phyloP scores from a whole-genome alignment of 2,888 invertebrate genomes.

The Cantharis rufa region DNA sequence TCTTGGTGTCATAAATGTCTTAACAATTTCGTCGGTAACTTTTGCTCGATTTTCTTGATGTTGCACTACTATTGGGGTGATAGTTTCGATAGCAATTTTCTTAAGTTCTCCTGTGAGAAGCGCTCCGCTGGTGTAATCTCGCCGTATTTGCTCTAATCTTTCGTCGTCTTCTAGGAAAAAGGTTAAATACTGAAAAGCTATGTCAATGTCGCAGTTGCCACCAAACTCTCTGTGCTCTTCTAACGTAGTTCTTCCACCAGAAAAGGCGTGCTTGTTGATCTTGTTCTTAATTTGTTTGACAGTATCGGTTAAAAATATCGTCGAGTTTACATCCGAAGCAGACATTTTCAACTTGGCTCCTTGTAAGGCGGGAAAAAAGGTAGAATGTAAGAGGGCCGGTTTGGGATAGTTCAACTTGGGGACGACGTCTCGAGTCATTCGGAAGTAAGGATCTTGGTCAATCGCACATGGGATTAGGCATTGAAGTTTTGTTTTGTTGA shows the following conservation, averaged over 20 bases:
- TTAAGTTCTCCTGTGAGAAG: constrained; percentile 95
- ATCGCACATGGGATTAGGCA: constrained; percentile 97
- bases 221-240: constrained; percentile 91
- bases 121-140: constrained; percentile 84
- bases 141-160: constrained; percentile 67
- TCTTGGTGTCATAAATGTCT: constrained; percentile 83
- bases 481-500: constrained; percentile 76
- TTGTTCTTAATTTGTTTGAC: constrained; percentile 95
- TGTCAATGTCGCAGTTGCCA: constrained; percentile 96
- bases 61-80: constrained; percentile 76
- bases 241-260: constrained; percentile 90
- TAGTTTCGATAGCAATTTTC: constrained; percentile 80
- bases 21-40: constrained; percentile 84
- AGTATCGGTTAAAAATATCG: constrained; percentile 94
- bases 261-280: constrained; percentile 96
- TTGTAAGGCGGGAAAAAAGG: constrained; percentile 71
- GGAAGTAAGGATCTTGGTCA: constrained; percentile 99
- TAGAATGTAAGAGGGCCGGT: constrained; percentile 84
- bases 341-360: constrained; percentile 99
- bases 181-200: constrained; percentile 89
- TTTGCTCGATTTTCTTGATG: constrained; percentile 81
- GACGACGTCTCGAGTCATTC: constrained; percentile 98
- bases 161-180: constrained; percentile 96
- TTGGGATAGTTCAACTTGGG: constrained; percentile 84
- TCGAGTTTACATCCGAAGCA: constrained; percentile 90